phyloP scores from a whole-genome alignment of 2,113 vertebrate genomes.

The Cranoglanis bouderius region DNA sequence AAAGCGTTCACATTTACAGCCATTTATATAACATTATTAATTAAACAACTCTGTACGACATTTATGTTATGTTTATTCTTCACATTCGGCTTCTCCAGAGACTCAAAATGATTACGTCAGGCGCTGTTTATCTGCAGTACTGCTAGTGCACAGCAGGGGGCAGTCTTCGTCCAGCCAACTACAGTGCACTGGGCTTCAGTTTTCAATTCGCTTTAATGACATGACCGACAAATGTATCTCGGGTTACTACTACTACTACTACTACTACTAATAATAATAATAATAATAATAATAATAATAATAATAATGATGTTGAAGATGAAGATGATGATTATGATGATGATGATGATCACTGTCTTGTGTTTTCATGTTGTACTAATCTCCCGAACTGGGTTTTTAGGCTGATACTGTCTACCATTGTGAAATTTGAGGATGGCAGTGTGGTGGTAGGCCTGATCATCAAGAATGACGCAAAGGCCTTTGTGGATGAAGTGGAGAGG shows the following conservation, averaged over 20 bases:
- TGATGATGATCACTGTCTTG: background rate
- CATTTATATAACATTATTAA: background rate
- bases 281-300: conserved; percentile 5
- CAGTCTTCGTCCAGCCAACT: conserved; percentile 3
- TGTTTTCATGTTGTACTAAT: background rate
- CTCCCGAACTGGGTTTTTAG: background rate
- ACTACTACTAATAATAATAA: conserved; percentile 25
- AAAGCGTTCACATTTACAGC: background rate
- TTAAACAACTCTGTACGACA: background rate
- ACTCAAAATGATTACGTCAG: conserved; percentile 11
- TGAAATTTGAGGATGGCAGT: background rate
- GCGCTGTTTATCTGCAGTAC: background rate
- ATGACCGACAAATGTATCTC: background rate
- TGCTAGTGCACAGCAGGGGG: conserved; percentile 30
- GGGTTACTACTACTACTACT: background rate
- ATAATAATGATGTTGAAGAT: background rate
- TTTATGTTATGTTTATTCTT: background rate
- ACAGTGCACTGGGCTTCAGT: background rate
- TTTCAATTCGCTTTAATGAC: background rate
- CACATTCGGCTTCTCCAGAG: background rate
- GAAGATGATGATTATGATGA: too few relatives aligned
- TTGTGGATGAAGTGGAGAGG: background rate
- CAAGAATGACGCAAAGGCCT: background rate
- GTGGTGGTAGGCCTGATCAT: background rate
- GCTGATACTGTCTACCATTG: background rate